phyloP scores from a whole-genome alignment of 2,113 vertebrate species.

The Brachirus orientalis region DNA sequence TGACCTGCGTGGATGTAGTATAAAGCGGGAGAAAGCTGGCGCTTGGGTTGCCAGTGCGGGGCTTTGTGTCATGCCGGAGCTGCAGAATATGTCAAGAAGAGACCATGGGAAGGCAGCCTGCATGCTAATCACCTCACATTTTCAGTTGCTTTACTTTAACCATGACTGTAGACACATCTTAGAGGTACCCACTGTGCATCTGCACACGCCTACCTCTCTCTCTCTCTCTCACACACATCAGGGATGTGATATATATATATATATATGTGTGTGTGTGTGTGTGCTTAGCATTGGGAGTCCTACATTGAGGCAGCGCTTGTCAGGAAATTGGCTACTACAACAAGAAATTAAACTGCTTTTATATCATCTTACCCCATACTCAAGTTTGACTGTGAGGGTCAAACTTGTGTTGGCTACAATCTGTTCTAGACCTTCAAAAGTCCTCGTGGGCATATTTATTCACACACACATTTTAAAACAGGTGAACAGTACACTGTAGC shows the following conservation, averaged over 20 bases:
- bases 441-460: constrained; percentile 9
- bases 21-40: constrained; percentile 33
- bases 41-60: constrained; percentile 38
- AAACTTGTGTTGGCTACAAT: constrained; percentile 1
- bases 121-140: constrained; percentile 60
- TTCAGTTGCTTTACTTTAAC: constrained; percentile 31
- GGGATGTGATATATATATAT: constrained; percentile 54
- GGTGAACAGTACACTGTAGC: constrained; percentile 41
- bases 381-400: constrained; percentile 33
- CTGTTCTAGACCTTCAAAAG: constrained; percentile 6
- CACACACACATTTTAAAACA: constrained; percentile 9
- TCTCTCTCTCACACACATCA: neutral
- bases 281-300: constrained; percentile 28
- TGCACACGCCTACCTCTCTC: constrained; percentile 38
- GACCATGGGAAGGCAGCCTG: constrained; percentile 57
- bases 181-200: constrained; percentile 16
- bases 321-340: constrained; percentile 24
- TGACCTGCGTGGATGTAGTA: constrained; percentile 64
- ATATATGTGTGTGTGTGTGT: neutral
- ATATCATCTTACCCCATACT: constrained; percentile 11
- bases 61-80: constrained; percentile 62
- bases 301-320: constrained; percentile 14
- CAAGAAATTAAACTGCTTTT: constrained; percentile 16
- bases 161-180: constrained; percentile 22
- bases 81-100: constrained; percentile 64